Base-by-base conservation (phyloP, 2,113 vertebrate genomes). In the Thalassarche chlororhynchos region DNA sequence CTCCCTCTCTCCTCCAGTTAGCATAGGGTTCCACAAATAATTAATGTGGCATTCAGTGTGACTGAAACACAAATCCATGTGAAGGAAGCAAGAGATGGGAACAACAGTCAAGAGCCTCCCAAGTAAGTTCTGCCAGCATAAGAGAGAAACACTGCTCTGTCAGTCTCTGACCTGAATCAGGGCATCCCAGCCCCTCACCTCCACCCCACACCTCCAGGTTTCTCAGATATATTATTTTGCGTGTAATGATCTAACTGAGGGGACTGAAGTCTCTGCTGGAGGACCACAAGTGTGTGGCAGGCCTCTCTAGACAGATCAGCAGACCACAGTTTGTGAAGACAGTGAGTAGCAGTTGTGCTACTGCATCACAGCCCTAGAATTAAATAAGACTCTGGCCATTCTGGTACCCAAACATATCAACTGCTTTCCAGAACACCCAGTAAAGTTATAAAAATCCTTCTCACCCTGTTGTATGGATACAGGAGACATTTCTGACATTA, bases 281-380 rank as follows among this genome's bases (percentile, higher is more conserved):
- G 36, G 40, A 55, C 23, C 19, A n/a, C 46, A 66, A 10, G 19
- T 21, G 9, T n/a, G 24, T 20, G 54, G 8, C 36, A 74, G 52
- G 10, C 9, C 12, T 24, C 47, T 68, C 32, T 16, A 15, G 58
- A 34, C 25, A 58, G 17, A 38, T 13, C 46, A 89, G 72, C 11
- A 74, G 18, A 4, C 25, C 9, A 14, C 2, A 36, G 44, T 36
- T 29, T 42, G 17, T 31, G 58, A 91, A 40, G 32, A 47, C 9
- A 46, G 15, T 0, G 3, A 86, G 34, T 17, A 74, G 20, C 28
- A 3, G 0, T 9, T 44, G 21, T 62, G 62, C 44, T 32, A 15
- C 40, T 46, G 51, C 32, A 42, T 32, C 47, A 16, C 62, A 80
- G 26, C 23, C 76, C 57, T 38, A 3, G 5, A 16, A 32, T n/a